Conservation (phyloP, 92 coral and sea anemone species). For the Epizoanthus ramosus region DNA sequence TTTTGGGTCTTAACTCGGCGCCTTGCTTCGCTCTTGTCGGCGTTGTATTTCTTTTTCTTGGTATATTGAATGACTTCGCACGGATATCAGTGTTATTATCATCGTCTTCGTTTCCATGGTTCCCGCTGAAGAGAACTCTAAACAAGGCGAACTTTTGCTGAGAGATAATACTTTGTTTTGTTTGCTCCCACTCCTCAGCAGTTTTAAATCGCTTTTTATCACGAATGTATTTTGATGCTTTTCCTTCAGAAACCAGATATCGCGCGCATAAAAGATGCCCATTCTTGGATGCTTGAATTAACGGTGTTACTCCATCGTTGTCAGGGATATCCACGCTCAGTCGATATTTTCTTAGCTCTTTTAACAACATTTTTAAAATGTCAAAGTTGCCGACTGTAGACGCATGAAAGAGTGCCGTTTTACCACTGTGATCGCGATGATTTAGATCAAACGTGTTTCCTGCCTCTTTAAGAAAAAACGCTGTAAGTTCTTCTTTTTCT, state of each 20-base stretch:
- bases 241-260: constrained; percentile 66
- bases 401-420: constrained; percentile 74
- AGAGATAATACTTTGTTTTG: constrained; percentile 26
- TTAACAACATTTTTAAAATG: constrained; percentile 50
- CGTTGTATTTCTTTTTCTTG: not conserved
- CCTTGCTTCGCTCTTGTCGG: not conserved
- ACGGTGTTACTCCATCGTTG: constrained; percentile 63
- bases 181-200: constrained; percentile 73
- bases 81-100: not conserved
- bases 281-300: constrained; percentile 65
- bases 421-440: constrained; percentile 60
- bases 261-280: constrained; percentile 64
- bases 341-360: constrained; percentile 55
- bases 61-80: not conserved
- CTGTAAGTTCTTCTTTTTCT: constrained; percentile 51
- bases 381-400: constrained; percentile 64
- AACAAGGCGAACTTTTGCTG: constrained; percentile 29
- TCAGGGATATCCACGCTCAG: constrained; percentile 69
- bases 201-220: constrained; percentile 60
- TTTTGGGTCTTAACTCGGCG: constrained; percentile 18
- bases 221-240: constrained; percentile 64
- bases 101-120: constrained; percentile 15
- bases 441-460: constrained; percentile 61
- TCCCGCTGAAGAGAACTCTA: not conserved
- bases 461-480: constrained; percentile 52